Evolutionary conservation across 2,888 invertebrate genomes (phyloP), one percentile per base, ranked within the genome.

Genomic region (Podotricha telesiphe): DNA sequence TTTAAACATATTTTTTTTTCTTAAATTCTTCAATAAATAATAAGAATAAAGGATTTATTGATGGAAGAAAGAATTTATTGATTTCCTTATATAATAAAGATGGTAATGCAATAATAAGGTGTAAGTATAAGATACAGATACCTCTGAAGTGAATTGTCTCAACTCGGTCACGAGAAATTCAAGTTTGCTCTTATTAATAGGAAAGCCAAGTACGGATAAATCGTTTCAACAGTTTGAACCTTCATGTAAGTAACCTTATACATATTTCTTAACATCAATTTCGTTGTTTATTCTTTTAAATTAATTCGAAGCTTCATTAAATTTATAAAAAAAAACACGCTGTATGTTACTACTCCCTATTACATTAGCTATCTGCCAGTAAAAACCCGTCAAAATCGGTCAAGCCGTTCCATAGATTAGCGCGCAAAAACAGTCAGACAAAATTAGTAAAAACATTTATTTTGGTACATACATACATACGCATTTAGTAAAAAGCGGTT

Each of bases 51-150:
- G 8, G n/a, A 51, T 13, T 22, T 53, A 10, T n/a, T n/a, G n/a
- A n/a, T n/a, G n/a, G 17, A 10, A 47, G 11, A n/a, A 2, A 28
- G 8, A 8, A 51, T 13, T 22, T 53, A 10, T 28, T 10, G 28
- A 53, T 28, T 53, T 55, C 34, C 34, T 11, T 17, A 51, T 51
- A 11, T 53, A 53, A 28, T 53, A 34, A 53, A 53, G n/a, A 51
- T 22, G 50, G 6, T 34, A 53, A n/a, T 53, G 15, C n/a, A 53
- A n/a, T 53, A 53, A 28, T 47, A 47, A 17, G 17, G 17, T 17
- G 42, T 42, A 42, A 42, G 13, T 42, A 42, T 42, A 42, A 13
- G 7, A 13, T 13, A 42, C 42, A 42, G 13, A 42, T 13, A 42
- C 37, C 37, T 42, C 13, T 2, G 2, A 28, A 28, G 2, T 28